Conservation (phyloP, 2,888 invertebrate species). For the Blastobasis adustella region DNA sequence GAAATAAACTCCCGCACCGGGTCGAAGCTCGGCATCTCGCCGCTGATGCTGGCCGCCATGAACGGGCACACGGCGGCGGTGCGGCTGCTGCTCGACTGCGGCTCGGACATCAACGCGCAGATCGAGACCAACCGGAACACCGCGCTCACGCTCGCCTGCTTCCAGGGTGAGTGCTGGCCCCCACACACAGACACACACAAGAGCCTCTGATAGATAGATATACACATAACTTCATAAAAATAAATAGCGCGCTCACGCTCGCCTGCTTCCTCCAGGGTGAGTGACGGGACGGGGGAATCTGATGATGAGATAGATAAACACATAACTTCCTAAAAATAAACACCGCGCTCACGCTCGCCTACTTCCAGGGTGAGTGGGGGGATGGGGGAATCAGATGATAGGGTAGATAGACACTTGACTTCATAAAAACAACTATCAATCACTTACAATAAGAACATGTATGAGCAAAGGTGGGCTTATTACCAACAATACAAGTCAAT, state of each 20-base stretch:
- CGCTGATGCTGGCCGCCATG: constrained; percentile 99
- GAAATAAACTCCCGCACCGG: constrained; percentile 99
- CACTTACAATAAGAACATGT: too few species aligned
- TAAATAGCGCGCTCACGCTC: constrained; percentile 45
- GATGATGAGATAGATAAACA: too few species aligned
- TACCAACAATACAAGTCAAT: too few species aligned
- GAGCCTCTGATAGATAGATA: too few species aligned
- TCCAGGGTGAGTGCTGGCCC: constrained; percentile 82
- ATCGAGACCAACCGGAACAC: constrained; percentile 99
- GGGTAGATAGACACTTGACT: too few species aligned
- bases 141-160: constrained; percentile 97
- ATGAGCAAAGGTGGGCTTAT: too few species aligned
- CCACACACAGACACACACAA: too few species aligned
- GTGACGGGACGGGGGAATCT: too few species aligned
- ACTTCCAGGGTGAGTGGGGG: constrained; percentile 88
- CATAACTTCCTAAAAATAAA: too few species aligned
- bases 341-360: constrained; percentile 78
- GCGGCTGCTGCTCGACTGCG: constrained; percentile 95
- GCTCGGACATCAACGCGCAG: constrained; percentile 99
- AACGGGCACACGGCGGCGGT: constrained; percentile 95
- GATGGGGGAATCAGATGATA: too few species aligned
- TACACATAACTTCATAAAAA: too few species aligned
- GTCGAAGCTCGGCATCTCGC: constrained; percentile 97
- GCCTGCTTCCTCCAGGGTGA: constrained; percentile 98
- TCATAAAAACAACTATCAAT: too few species aligned